Base-by-base conservation (phyloP, 2,888 invertebrate species). In the Microdon myrmicae region DNA sequence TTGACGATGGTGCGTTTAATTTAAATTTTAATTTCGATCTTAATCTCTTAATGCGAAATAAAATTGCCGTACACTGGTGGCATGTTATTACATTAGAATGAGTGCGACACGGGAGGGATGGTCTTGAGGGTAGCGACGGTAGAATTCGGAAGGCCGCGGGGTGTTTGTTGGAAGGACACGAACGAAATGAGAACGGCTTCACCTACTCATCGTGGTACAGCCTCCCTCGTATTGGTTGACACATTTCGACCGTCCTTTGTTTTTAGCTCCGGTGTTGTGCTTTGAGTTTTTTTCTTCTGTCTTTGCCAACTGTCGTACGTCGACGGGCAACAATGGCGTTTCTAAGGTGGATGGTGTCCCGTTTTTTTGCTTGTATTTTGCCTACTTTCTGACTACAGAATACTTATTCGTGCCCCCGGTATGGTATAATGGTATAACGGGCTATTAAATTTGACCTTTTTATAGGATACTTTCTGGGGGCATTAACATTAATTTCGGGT, bases 21-120 rank as follows among this genome's bases (percentile, higher is more conserved):
- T 77, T 77, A 77, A 77, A 77, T 77, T 77, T 77, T 77, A 77
- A 77, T 77, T 77, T 77, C 75, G 77, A 77, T 77, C 75, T 77
- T 77, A 77, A 77, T 77, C 77, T 77, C 77, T 77, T 77, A 77
- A 77, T 77, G 77, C 77, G 75, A 77, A 77, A 77, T 77, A 74
- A 77, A 77, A 77, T 72, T 77, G 77, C 74, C 73, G 73, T 72
- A 72, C 75, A 75, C 75, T 75, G 76, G 75, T 75, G 74, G 73
- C 71, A 68, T 70, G 68, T 70, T 68, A 68, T 68, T 68, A 68
- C 60, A 64, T 64, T 64, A 58, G 64, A 64, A 51, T 53, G 58
- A 43, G 48, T 14, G 45, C 13, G 20, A 9, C 4, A 2, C n/a
- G n/a, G 22, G 3, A 7, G 16, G 7, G n/a, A n/a, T 34, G 5